Conservation (phyloP, 2,888 invertebrate species). For the Ctena decussata region DNA sequence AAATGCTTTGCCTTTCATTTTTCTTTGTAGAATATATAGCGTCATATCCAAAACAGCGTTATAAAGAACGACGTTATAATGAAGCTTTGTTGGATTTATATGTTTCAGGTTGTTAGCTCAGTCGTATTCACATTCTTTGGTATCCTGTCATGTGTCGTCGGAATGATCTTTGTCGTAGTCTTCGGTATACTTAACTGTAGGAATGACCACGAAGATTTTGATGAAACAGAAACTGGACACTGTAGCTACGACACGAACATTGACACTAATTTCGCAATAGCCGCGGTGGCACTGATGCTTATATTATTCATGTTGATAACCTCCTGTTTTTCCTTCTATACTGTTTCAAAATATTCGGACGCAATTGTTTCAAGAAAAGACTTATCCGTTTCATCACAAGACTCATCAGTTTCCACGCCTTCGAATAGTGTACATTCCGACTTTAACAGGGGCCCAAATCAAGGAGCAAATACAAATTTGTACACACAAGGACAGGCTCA, state of each 20-base stretch:
- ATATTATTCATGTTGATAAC: neutral
- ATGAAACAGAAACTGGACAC: neutral
- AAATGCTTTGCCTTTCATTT: too few species aligned
- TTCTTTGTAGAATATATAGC: too few species aligned
- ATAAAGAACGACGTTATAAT: too few species aligned
- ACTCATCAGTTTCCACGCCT: too few species aligned
- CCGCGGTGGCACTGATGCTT: neutral
- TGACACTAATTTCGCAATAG: neutral
- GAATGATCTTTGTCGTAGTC: neutral
- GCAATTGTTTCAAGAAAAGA: neutral
- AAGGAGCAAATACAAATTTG: neutral
- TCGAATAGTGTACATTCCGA: neutral
- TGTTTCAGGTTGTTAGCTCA: neutral
- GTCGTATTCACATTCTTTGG: neutral
- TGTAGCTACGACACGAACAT: neutral
- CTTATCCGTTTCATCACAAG: too few species aligned
- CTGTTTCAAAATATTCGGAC: neutral
- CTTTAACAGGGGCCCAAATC: neutral
- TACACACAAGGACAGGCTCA: neutral
- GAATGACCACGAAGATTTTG: neutral
- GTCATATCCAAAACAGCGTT: too few species aligned
- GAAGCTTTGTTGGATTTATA: neutral
- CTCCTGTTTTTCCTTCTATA: neutral
- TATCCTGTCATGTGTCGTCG: neutral
- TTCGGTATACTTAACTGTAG: neutral